These are phyloP conservation scores for Taxidea taxus DNA, from an alignment of 2,113 vertebrate species.

Conservation along the genomic window DNA sequence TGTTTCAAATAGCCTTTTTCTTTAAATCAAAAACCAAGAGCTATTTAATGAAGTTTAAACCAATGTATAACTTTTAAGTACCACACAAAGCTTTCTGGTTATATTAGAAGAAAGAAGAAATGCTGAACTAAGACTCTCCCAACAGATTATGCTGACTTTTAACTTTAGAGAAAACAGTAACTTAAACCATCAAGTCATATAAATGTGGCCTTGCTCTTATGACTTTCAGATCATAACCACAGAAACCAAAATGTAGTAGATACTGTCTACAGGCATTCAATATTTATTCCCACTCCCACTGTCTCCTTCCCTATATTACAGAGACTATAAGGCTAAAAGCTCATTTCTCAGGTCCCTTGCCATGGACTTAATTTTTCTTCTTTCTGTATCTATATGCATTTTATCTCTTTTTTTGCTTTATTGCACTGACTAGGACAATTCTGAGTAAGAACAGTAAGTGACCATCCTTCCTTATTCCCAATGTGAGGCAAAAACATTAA, in stretches of 20 bases:
- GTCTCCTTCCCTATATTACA: background rate
- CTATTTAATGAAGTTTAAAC: background rate
- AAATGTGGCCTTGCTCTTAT: background rate
- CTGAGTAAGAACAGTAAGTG: background rate
- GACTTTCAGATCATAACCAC: background rate
- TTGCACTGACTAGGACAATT: background rate
- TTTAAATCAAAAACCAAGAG: background rate
- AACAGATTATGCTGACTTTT: background rate
- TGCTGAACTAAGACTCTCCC: background rate
- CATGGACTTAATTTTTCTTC: background rate
- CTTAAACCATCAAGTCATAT: background rate
- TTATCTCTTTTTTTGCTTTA: background rate
- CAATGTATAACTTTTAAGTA: background rate
- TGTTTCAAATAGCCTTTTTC: background rate
- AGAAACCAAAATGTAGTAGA: background rate
- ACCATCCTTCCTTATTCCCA: background rate
- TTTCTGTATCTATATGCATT: background rate
- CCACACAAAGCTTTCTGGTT: background rate
- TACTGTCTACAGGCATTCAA: background rate
- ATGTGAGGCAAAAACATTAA: background rate
- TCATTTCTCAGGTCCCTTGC: background rate
- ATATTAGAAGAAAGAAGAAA: constrained; percentile 12
- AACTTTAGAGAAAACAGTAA: background rate
- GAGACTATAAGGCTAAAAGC: background rate
- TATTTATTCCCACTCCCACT: background rate